A percentile compares a stretch with the other conserved stretches of the same genome.
These are phyloP conservation scores for Nerophis lumbriciformis DNA, from an alignment of 2,113 vertebrate genomes.

Conservation along the genomic window DNA sequence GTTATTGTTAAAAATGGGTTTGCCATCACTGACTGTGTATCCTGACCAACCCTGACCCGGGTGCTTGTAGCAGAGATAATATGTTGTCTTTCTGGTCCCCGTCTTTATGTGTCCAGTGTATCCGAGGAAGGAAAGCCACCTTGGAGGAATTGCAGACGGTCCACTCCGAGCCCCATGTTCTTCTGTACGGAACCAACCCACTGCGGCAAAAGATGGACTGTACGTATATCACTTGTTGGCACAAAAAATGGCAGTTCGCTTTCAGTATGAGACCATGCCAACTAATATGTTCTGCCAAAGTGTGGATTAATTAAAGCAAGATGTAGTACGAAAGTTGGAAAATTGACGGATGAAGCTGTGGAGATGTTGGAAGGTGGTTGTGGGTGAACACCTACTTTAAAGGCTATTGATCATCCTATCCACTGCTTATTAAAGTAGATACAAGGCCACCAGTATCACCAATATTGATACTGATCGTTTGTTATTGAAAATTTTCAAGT, in stretches of 20 bases:
- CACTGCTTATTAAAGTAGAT: too few species aligned
- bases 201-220: slow-evolving; percentile 94
- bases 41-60: background rate
- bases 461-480: too few species aligned
- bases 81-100: background rate
- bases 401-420: slow-evolving; percentile 31
- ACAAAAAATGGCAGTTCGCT: too few species aligned
- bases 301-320: too few species aligned
- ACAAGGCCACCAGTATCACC: too few species aligned
- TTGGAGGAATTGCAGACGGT: slow-evolving; percentile 92
- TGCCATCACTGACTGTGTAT: background rate
- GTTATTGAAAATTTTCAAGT: too few species aligned
- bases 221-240: slow-evolving; percentile 61
- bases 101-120: slow-evolving; percentile 70
- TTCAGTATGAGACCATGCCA: too few species aligned
- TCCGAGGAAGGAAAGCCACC: slow-evolving; percentile 92
- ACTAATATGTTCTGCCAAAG: too few species aligned
- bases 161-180: slow-evolving; percentile 87
- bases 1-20: background rate
- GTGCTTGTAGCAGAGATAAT: background rate
- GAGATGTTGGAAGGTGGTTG: background rate
- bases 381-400: background rate
- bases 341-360: background rate
- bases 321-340: too few species aligned
- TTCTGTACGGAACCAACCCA: slow-evolving; percentile 96